These are phyloP conservation scores for Corythaeola cristata DNA, from an alignment of 2,113 vertebrate genomes.

Conservation along the genomic window DNA sequence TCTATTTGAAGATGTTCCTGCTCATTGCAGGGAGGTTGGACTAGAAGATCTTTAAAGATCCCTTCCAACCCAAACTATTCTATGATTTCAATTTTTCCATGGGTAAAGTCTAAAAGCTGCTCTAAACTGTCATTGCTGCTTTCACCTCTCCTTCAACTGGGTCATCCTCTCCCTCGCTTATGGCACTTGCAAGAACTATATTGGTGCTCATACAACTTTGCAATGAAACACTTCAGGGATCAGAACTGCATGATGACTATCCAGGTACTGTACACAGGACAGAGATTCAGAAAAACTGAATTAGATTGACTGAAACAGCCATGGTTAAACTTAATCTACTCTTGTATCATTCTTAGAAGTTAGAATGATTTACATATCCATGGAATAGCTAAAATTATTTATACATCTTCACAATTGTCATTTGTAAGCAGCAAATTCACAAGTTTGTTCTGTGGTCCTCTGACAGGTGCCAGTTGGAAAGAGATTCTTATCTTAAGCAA, in stretches of 20 bases:
- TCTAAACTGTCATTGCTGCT: not conserved
- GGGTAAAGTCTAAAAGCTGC: not conserved
- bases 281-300: not conserved
- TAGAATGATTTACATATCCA: not conserved
- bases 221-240: not conserved
- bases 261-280: not conserved
- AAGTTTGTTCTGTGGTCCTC: not conserved
- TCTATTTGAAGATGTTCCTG: not conserved
- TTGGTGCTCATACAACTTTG: not conserved
- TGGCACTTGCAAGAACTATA: not conserved
- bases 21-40: not conserved
- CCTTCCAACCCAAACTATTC: not conserved
- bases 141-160: not conserved
- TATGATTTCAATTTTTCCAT: not conserved
- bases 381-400: not conserved
- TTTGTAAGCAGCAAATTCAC: not conserved
- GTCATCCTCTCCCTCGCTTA: not conserved
- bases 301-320: not conserved
- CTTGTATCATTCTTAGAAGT: not conserved
- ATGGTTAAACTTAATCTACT: not conserved
- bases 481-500: not conserved
- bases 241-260: not conserved
- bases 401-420: not conserved
- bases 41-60: not conserved
- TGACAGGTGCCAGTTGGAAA: conserved; percentile 6